Conservation (phyloP, 2,113 vertebrate genomes). For the Notothenia rossii region DNA sequence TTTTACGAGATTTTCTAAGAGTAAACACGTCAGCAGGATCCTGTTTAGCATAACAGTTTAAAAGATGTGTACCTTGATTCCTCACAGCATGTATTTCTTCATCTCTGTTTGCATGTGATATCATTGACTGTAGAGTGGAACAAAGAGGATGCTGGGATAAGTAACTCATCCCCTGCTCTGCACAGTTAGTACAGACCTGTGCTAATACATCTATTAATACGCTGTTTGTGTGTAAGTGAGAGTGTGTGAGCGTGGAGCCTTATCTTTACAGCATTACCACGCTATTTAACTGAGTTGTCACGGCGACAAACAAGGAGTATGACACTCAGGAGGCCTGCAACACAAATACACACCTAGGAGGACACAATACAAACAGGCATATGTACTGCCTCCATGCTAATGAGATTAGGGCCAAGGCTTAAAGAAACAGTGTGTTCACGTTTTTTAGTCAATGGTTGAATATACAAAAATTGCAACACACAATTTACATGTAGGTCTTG, state of each 20-base stretch:
- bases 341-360: neutral
- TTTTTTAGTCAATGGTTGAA: neutral
- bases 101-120: neutral
- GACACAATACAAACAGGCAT: neutral
- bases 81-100: neutral
- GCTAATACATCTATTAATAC: constrained; percentile 20
- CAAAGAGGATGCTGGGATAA: constrained; percentile 3
- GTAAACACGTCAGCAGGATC: neutral
- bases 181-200: neutral
- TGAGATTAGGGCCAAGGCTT: neutral
- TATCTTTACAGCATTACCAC: neutral
- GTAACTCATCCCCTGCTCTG: constrained; percentile 2
- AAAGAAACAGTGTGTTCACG: too few species aligned
- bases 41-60: neutral
- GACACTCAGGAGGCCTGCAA: neutral
- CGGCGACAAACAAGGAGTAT: constrained; percentile 3
- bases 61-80: neutral
- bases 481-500: neutral
- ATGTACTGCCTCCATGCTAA: neutral
- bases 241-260: neutral
- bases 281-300: constrained; percentile 3
- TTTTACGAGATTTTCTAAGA: neutral
- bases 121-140: neutral
- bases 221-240: neutral
- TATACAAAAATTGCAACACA: neutral